Conservation (phyloP, 92 coral and sea anemone species). For the Chrysogorgia sp. region DNA sequence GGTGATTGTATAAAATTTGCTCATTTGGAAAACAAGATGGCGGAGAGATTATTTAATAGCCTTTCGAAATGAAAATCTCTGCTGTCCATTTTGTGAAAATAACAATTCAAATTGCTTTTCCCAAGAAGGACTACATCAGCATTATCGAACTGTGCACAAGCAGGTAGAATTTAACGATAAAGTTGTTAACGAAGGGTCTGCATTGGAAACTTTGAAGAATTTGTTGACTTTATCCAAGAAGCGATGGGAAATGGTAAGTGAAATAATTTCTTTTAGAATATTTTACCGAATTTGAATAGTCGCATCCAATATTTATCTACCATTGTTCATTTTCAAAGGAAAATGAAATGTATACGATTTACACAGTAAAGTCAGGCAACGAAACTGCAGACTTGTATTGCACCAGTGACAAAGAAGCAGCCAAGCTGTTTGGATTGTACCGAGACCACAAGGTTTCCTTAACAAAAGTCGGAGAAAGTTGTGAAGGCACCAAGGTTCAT, state of each 20-base stretch:
- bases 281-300: neutral
- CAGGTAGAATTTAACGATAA: neutral
- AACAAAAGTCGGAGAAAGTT: neutral
- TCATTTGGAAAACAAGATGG: neutral
- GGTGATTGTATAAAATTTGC: neutral
- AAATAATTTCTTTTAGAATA: neutral
- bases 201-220: constrained; percentile 14
- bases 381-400: constrained; percentile 11
- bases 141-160: constrained; percentile 5
- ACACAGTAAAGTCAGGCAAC: neutral
- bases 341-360: neutral
- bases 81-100: constrained; percentile 22
- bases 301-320: neutral
- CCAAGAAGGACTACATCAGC: constrained; percentile 9
- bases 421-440: constrained; percentile 2
- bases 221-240: neutral
- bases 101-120: constrained; percentile 1
- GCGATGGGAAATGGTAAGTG: constrained; percentile 13
- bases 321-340: neutral
- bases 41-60: constrained; percentile 14
- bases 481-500: neutral
- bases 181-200: constrained; percentile 2
- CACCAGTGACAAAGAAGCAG: constrained; percentile 19
- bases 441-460: neutral
- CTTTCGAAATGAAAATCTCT: constrained; percentile 1